Evolutionary conservation across 1,140 invertebrate species (phyloP).

Genomic region (Adoxophyes honmai): DNA sequence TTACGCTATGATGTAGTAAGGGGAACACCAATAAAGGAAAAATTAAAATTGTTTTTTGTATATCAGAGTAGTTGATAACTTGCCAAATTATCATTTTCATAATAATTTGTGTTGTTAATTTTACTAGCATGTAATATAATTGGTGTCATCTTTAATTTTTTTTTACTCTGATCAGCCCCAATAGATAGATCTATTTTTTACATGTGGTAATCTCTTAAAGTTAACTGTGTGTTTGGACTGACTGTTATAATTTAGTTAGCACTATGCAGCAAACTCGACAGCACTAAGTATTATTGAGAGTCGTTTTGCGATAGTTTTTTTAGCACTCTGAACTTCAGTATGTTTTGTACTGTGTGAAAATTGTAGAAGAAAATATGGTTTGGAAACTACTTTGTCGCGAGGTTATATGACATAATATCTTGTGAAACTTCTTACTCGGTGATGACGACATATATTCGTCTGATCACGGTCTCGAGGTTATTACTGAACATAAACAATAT

Average conservation of each 20-base stretch:
- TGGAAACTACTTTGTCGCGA: background rate
- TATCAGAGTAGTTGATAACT: slow-evolving; percentile 5
- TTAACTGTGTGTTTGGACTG: background rate
- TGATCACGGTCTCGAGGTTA: too few species aligned
- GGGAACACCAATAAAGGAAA: slow-evolving; percentile 21
- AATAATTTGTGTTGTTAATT: background rate
- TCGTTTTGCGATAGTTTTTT: too few species aligned
- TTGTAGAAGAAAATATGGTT: background rate
- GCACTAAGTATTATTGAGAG: too few species aligned
- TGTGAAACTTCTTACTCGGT: too few species aligned
- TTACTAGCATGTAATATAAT: background rate
- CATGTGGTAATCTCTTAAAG: too few species aligned
- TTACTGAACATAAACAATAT: too few species aligned
- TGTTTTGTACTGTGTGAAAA: background rate
- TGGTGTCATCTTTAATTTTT: background rate
- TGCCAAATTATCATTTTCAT: background rate
- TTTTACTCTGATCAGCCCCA: background rate
- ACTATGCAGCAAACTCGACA: slow-evolving; percentile 2
- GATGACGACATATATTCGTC: background rate
- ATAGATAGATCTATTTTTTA: background rate
- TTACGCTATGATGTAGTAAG: slow-evolving; percentile 18
- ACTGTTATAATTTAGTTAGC: background rate
- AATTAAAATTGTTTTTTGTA: slow-evolving; percentile 20
- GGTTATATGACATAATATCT: background rate
- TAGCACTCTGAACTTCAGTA: too few species aligned